Conservation (phyloP, 2,797 vertebrate species). For the Merluccius polli region DNA sequence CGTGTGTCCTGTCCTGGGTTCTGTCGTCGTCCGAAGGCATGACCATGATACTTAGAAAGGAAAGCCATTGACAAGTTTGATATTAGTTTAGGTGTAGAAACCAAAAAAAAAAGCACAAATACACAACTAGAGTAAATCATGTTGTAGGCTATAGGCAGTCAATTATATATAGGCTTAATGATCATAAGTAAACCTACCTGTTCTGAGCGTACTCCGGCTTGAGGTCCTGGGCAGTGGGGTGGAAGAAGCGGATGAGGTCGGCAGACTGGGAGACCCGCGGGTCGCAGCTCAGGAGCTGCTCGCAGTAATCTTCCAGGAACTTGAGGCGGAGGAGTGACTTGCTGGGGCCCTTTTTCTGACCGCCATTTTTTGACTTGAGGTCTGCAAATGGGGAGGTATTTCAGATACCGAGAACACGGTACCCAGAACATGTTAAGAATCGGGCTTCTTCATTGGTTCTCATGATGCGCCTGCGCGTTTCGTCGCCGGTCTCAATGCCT, state of each 20-base stretch:
- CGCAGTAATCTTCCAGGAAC: conserved; percentile 77
- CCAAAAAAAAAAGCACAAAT: neutral
- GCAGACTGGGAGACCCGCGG: conserved; percentile 60
- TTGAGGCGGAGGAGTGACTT: conserved; percentile 69
- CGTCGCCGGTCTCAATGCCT: no score
- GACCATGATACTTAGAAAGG: conserved; percentile 75
- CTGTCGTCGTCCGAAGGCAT: conserved; percentile 71
- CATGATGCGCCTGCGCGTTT: no score
- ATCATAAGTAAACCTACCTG: conserved; percentile 63
- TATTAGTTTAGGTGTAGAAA: neutral
- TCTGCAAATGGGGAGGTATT: conserved; percentile 50
- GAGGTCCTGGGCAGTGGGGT: conserved; percentile 78
- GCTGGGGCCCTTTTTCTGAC: conserved; percentile 31
- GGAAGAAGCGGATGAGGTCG: conserved; percentile 76
- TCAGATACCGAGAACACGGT: no score
- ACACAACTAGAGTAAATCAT: neutral
- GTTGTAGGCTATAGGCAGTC: neutral
- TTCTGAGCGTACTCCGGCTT: conserved; percentile 74
- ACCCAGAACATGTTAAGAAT: no score
- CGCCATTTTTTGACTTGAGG: conserved; percentile 19
- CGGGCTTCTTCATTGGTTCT: no score
- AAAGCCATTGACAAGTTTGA: neutral
- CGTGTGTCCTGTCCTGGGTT: neutral
- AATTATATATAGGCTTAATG: neutral
- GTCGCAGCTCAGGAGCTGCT: conserved; percentile 66